Evolutionary conservation across 2,888 invertebrate species (phyloP), one percentile per base, ranked within the genome.

Genomic region (Sarcophaga caerulescens): DNA sequence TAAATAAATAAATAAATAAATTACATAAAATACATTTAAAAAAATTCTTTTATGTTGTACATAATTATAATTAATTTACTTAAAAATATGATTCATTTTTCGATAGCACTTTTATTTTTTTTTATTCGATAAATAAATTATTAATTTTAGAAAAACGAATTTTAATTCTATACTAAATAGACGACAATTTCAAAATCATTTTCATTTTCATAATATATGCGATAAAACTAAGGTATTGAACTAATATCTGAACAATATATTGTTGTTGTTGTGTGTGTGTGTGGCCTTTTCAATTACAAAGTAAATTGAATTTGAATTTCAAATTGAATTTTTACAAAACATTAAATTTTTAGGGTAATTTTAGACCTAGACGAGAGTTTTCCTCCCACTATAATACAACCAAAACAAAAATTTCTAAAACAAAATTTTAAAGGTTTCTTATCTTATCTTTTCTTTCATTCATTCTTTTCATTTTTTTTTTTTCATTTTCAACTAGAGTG

Each of bases 381-480:
- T 3, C 57, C 14, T 44, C 1, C 57, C 14, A 17, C 23, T 44
- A 11, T 57, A 4, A n/a, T 45, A 68, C 45, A 70, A 76, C 52
- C 77, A 62, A 83, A 78, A 83, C 47, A 23, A 74, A 47, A 86
- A 84, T 84, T 84, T 86, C 77, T 84, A 84, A 77, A 86, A 86
- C 86, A 84, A 81, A 78, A 74, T 84, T 65, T 84, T 65, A 62
- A 57, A 17, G 35, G 35, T 35, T 35, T 25, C 25, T 25, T 23
- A 23, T 23, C 6, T 68, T 21, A n/a, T n/a, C n/a, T n/a, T n/a
- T n/a, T n/a, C 8, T 19, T 66, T 17, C 63, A 62, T 35, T 57
- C 17, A 17, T 19, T 66, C 8, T 79, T 73, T 35, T 57, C 11
- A 19, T 19, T 25, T 4, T 25, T 79, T 73, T 35, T 57, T 11